Conservation (phyloP, 2,113 vertebrate species). For the Cygnus atratus region DNA sequence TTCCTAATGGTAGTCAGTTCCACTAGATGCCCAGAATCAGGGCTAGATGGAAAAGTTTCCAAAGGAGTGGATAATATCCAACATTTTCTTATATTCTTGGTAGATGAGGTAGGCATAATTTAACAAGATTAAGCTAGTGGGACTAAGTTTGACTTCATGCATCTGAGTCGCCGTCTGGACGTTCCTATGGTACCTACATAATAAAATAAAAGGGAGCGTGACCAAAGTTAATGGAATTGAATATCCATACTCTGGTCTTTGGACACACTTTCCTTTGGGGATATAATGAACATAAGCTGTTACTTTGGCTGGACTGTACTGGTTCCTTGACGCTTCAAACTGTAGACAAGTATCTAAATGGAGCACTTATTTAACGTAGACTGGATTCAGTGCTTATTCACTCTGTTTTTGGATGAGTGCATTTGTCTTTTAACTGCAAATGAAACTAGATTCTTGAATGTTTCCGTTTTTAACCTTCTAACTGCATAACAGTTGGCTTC, state of each 20-base stretch:
- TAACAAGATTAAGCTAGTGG: background rate
- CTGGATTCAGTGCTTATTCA: background rate
- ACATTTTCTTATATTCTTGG: background rate
- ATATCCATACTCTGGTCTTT: background rate
- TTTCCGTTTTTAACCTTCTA: background rate
- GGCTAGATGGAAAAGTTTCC: background rate
- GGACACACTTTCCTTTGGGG: background rate
- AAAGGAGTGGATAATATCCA: background rate
- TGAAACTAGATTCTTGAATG: background rate
- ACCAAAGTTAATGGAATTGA: background rate
- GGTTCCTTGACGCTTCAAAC: background rate
- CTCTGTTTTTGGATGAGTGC: background rate
- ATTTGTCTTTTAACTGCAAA: background rate
- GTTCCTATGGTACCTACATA: rapidly evolving
- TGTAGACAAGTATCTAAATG: background rate
- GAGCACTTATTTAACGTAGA: background rate
- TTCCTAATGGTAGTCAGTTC: background rate
- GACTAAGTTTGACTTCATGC: background rate
- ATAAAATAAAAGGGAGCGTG: background rate
- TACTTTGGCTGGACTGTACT: background rate
- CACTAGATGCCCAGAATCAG: background rate
- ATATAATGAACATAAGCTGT: background rate
- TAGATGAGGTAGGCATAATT: background rate
- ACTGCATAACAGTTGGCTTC: background rate
- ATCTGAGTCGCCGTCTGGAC: background rate